These are phyloP conservation scores for Lithobates sylvaticus DNA, from an alignment of 2,797 vertebrate species.

Conservation along the genomic window DNA sequence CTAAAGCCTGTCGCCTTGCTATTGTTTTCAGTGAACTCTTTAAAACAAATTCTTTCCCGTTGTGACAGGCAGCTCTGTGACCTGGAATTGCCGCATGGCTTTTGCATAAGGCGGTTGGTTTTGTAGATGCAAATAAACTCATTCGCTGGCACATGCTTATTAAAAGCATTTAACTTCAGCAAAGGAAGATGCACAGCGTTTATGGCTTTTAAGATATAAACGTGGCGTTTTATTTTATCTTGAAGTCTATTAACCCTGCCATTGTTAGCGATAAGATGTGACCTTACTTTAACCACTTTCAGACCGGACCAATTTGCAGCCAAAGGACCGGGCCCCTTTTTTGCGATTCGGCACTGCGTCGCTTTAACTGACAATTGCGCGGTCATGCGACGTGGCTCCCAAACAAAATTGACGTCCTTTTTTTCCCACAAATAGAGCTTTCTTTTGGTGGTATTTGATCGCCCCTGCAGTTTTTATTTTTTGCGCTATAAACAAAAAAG, in stretches of 20 bases:
- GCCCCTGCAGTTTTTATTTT: too few species aligned
- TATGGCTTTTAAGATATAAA: conserved; percentile 22
- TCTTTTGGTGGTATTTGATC: too few species aligned
- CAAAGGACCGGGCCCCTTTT: too few species aligned
- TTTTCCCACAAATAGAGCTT: too few species aligned
- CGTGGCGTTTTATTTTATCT: not conserved
- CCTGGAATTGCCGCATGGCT: conserved; percentile 36
- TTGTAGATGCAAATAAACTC: conserved; percentile 53
- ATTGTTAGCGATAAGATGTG: not conserved
- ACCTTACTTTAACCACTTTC: too few species aligned
- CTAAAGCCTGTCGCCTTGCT: conserved; percentile 24
- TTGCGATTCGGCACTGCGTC: too few species aligned
- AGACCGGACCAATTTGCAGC: too few species aligned
- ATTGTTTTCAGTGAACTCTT: conserved; percentile 36
- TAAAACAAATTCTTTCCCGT: conserved; percentile 42
- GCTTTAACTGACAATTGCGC: too few species aligned
- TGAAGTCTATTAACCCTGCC: conserved; percentile 21
- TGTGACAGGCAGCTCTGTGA: conserved; percentile 37
- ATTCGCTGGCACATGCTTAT: conserved; percentile 52
- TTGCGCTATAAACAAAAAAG: too few species aligned
- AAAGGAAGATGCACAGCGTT: not conserved
- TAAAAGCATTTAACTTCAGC: conserved; percentile 46
- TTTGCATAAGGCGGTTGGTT: conserved; percentile 19
- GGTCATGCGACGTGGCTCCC: too few species aligned
- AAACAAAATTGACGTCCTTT: too few species aligned